phyloP scores from a whole-genome alignment of 2,888 invertebrate genomes.

The Nomada lathburiana region DNA sequence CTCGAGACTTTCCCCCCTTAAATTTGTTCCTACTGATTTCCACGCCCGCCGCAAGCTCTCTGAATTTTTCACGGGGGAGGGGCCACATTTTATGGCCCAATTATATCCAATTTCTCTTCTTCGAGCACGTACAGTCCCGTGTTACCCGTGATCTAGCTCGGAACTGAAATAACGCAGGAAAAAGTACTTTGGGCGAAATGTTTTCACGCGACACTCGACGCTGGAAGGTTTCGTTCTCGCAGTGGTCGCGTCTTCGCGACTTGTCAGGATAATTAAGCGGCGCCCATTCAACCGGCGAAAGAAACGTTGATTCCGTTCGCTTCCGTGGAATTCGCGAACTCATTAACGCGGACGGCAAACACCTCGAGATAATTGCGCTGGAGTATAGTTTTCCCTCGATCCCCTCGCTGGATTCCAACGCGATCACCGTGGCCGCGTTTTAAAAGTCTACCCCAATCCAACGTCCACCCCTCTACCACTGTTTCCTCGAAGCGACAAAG shows the following conservation, averaged over 20 bases:
- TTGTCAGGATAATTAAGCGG: slow-evolving; percentile 56
- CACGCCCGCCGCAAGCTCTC: not conserved
- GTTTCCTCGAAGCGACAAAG: not conserved
- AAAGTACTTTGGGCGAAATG: not conserved
- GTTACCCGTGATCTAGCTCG: not conserved
- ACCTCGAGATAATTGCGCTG: slow-evolving; percentile 5
- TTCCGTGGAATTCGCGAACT: slow-evolving; percentile 21
- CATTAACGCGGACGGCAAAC: slow-evolving; percentile 2
- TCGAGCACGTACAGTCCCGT: not conserved
- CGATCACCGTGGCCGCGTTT: not conserved
- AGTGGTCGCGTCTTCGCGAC: slow-evolving; percentile 37
- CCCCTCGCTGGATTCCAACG: not conserved
- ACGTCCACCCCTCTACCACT: not conserved
- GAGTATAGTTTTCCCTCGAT: not conserved
- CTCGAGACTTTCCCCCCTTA: not conserved
- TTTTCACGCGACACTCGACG: not conserved
- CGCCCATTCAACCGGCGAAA: slow-evolving; percentile 40
- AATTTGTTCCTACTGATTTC: too few species aligned
- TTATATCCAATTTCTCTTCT: not conserved
- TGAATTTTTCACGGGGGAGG: not conserved
- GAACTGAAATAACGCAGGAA: not conserved
- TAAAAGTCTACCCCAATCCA: not conserved
- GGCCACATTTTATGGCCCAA: not conserved
- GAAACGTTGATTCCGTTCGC: slow-evolving; percentile 53
- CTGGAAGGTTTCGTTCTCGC: not conserved